Conservation (phyloP, 2,113 vertebrate species). For the Aplodontia rufa region DNA sequence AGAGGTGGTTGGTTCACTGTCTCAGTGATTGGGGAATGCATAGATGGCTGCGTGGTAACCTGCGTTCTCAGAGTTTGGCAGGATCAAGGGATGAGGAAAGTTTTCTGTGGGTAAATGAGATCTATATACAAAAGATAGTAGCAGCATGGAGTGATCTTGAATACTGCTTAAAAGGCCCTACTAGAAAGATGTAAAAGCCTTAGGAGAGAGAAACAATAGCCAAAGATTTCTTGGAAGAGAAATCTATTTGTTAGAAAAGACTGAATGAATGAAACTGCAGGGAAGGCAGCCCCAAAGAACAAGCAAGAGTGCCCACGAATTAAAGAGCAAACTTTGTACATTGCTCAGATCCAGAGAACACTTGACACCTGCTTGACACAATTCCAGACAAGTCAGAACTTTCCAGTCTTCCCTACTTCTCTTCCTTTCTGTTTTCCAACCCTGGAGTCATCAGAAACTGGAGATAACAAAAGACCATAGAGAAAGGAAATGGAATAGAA, state of each 20-base stretch:
- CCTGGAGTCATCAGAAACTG: not conserved
- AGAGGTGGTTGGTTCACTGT: not conserved
- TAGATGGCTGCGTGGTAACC: not conserved
- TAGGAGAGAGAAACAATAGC: not conserved
- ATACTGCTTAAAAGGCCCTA: not conserved
- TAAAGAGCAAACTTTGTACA: not conserved
- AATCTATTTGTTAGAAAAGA: not conserved
- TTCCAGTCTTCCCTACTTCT: not conserved
- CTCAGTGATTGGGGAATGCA: not conserved
- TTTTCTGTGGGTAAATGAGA: not conserved
- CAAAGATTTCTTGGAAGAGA: not conserved
- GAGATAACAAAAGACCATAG: not conserved
- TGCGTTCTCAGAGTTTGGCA: not conserved
- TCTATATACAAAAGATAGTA: not conserved
- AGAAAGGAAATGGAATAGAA: not conserved
- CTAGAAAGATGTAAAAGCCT: not conserved
- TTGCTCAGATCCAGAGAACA: not conserved
- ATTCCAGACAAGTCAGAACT: not conserved
- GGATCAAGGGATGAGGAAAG: not conserved
- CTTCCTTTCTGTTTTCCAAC: not conserved
- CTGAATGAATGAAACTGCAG: not conserved
- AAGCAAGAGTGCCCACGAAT: not conserved
- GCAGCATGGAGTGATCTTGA: not conserved
- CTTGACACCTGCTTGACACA: not conserved
- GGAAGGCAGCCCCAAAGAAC: not conserved